Evolutionary conservation across 2,797 vertebrate species (phyloP), one percentile per base, ranked within the genome.

Genomic region (Rousettus madagascariensis): DNA sequence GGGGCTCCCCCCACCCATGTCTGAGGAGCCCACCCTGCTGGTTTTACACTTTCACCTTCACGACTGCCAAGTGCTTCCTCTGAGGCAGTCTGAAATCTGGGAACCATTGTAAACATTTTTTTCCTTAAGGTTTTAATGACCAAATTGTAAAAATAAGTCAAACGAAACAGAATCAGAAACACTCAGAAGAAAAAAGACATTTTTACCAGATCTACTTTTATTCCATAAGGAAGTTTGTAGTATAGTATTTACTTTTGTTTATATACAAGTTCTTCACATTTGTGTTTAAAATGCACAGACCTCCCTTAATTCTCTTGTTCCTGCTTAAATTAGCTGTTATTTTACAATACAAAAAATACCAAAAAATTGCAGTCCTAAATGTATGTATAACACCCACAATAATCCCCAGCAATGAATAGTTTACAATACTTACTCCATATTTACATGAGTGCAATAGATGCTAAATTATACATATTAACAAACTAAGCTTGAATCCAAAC

Each of bases 381-480:
- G 97, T 98, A 97, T 98, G 98, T 98, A 97, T 98, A 98, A 98
- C 98, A 97, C 98, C 98, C 98, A 98, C 98, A 96, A 80, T 65
- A 96, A 80, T 65, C 98, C 98, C 98, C 98, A 94, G 98, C 98
- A 98, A 98, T 98, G 98, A 98, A 98, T 98, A 98, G 97, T 99
- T 99, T 99, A 99, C 99, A 99, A 99, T 99, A 99, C 98, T 98
- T 98, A 99, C 99, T 99, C 97, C 78, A 98, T 99, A 99, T 99
- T 99, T 99, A 99, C 99, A 99, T 97, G 98, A 98, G 99, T 98
- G 98, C 98, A 98, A 98, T 98, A 97, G 98, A 98, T 98, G 98
- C 99, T 99, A 99, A 99, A 99, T 99, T 99, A 99, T 99, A 99
- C 99, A 99, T 99, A 99, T 99, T 98, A 99, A 99, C 99, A 99